phyloP scores from a whole-genome alignment of 2,113 vertebrate species.

The Apteryx mantelli region DNA sequence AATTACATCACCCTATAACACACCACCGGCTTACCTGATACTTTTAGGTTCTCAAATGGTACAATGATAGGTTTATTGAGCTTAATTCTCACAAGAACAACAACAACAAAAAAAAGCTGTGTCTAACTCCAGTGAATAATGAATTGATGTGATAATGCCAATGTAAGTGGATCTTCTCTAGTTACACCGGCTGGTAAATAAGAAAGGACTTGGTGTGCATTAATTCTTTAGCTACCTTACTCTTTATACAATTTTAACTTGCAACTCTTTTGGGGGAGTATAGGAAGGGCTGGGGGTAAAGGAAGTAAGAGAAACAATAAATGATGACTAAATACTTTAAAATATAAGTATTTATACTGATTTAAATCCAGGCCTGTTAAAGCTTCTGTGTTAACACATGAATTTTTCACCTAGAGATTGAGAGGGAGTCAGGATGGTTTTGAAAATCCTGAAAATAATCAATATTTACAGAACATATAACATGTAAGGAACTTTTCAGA shows the following conservation, averaged over 20 bases:
- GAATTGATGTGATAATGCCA: neutral
- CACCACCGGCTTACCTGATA: neutral
- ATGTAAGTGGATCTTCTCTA: neutral
- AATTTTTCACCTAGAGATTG: neutral
- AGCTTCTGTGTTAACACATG: neutral
- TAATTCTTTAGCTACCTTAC: neutral
- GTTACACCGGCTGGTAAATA: neutral
- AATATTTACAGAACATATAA: neutral
- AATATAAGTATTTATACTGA: neutral
- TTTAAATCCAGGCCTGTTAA: neutral
- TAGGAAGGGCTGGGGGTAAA: neutral
- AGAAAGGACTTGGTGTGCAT: neutral
- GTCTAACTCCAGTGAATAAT: neutral
- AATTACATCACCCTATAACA: accelerated
- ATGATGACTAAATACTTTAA: neutral
- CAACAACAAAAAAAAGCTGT: neutral
- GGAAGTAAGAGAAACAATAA: neutral
- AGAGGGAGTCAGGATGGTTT: neutral
- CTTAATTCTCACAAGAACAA: neutral
- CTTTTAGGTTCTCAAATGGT: neutral
- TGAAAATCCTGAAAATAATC: neutral
- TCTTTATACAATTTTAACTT: neutral
- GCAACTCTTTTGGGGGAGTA: neutral
- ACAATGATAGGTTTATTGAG: neutral
- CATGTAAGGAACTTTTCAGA: neutral